Base-by-base conservation (phyloP, 2,888 invertebrate genomes). In the Neoascia interrupta region DNA sequence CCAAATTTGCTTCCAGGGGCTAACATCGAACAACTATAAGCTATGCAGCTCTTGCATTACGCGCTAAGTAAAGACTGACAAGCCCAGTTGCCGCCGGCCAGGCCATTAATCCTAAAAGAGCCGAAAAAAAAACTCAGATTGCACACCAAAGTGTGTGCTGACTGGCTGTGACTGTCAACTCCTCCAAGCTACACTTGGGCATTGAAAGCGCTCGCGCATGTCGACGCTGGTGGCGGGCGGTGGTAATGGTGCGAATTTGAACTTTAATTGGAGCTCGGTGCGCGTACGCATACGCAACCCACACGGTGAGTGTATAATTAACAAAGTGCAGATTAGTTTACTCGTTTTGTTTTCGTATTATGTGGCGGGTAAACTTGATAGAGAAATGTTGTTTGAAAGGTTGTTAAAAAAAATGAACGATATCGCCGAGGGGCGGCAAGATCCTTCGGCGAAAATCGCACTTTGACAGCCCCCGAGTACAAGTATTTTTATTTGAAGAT, bases 381-480 rank as follows among this genome's bases (percentile, higher is more conserved):
- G 66, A 68, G 79, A 79, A 73, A 79, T 68, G 79, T 68, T 54
- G 79, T 68, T 68, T 79, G 73, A 79, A 79, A 73, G 79, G 79
- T 79, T 79, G 79, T 73, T 66, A 79, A n/a, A n/a, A n/a, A n/a
- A 73, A 68, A 73, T 72, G 64, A 72, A 41, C 26, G 36, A 54
- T 64, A 76, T 64, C 72, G 49, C 70, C 47, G 19, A n/a, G 31
- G 51, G 70, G 58, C 68, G 31, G 28, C 19, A 53, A 61, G 49
- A 61, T 73, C 54, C 51, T 43, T 56, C 43, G 31, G 39, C 21
- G 15, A 36, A 45, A 49, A 11, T 18, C 11, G 11, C 18, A 21
- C 10, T 19, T 41, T 53, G 54, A 64, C 63, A 64, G 56, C 45
- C 3, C 15, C 58, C 11, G 11, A 37, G 21, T 10, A 34, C 15